Conservation (phyloP, 53 echinoderm and acorn worm genomes). For the Zoroaster sp. region DNA sequence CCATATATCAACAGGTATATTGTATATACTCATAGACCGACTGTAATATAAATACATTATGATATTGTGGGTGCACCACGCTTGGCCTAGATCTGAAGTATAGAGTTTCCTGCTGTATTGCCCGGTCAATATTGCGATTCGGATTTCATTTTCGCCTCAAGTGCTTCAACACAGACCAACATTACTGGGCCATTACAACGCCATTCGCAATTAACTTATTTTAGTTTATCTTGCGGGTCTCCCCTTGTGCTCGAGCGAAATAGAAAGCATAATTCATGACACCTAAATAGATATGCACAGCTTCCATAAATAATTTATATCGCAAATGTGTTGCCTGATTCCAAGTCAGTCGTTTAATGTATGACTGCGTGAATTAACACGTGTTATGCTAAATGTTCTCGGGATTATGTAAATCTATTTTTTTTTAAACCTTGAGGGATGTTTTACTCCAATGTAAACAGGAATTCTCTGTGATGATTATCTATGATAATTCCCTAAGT, state of each 20-base stretch:
- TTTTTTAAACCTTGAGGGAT: no score
- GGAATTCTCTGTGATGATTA: not conserved
- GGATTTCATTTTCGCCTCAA: slow-evolving; percentile 51
- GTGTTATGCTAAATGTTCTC: no score
- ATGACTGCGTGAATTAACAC: not conserved
- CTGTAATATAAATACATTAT: not conserved
- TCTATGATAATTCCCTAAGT: not conserved
- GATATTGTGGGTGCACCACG: not conserved
- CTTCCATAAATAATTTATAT: slow-evolving; percentile 29
- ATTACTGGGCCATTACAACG: slow-evolving; percentile 54
- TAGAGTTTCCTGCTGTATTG: slow-evolving; percentile 37
- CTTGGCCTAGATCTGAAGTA: slow-evolving; percentile 54
- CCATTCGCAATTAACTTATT: slow-evolving; percentile 62
- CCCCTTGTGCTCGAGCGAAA: not conserved
- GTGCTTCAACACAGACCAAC: slow-evolving; percentile 30
- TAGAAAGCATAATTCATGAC: not conserved
- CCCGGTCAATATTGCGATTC: slow-evolving; percentile 40
- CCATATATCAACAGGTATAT: not conserved
- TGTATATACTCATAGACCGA: not conserved
- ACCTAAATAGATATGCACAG: not conserved
- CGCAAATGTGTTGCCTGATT: not conserved
- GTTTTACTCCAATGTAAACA: not conserved
- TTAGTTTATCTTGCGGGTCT: slow-evolving; percentile 41
- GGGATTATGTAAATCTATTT: no score
- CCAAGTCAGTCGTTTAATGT: not conserved